Evolutionary conservation across 1,140 invertebrate species (phyloP), one percentile per base, ranked within the genome.

Genomic region (Pinna nobilis): DNA sequence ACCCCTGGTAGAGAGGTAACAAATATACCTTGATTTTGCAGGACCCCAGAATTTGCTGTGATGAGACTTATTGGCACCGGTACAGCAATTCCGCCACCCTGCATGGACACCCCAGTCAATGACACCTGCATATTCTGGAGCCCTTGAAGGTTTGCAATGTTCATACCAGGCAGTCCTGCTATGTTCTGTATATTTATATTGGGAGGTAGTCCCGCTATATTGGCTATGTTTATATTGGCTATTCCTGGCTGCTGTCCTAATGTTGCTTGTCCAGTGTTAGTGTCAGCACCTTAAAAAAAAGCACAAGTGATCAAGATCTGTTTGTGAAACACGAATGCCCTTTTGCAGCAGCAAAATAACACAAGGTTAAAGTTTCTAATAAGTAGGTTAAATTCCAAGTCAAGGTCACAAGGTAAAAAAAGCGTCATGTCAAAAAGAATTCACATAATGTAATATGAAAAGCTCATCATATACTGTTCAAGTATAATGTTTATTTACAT

Each of bases 121-220:
- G 94, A 94, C 39, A 95, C 93, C 88, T 95, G 85, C 81, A 87
- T 82, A 70, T 87, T 85, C 69, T 86, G 84, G n/a, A 87, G 75
- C 1, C 83, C 83, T 51, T 93, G 93, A 53, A 95, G 90, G 81
- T 92, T 94, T 60, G 94, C 92, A 67, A 95, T 90, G 88, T 94
- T 95, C 60, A 95, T 91, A 77, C 94, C 93, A 88, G 94, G 93
- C 9, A 87, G 61, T 0, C 81, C 81, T 18, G 80, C 76, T 13
- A 87, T 72, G 20, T 84, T 84, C 76, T 86, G 84, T 47, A 87
- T 82, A 70, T 85, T 87, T 35, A 87, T 78, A 64, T 86, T 86
- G 2, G 79, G 79, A 30, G 85, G 83, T 28, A 87, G 77, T 20
- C 81, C 78, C 41, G 81, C 60, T 9, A 87, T 78, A 65, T 82